These are phyloP conservation scores for Athene noctua DNA, from an alignment of 2,113 vertebrate species.

Conservation along the genomic window DNA sequence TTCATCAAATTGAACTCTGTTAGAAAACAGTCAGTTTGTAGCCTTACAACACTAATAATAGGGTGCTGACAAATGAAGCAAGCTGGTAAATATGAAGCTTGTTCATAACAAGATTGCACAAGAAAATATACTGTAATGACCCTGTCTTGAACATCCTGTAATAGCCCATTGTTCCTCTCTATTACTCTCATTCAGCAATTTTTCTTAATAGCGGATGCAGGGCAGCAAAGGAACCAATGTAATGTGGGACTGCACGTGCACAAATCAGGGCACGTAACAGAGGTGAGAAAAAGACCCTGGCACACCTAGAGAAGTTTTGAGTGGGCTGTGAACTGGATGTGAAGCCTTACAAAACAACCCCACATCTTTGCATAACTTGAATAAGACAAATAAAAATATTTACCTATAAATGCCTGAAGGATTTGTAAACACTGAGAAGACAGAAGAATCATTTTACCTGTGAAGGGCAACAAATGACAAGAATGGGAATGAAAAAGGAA, in stretches of 20 bases:
- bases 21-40: neutral
- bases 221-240: neutral
- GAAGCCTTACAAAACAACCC: neutral
- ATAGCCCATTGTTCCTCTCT: constrained; percentile 41
- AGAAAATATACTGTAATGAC: constrained; percentile 61
- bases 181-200: constrained; percentile 39
- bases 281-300: neutral
- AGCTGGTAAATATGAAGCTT: constrained; percentile 1
- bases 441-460: neutral
- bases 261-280: neutral
- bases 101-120: constrained; percentile 40
- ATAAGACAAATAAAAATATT: neutral
- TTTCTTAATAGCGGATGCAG: constrained; percentile 30
- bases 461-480: neutral
- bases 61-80: constrained; percentile 18
- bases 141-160: constrained; percentile 51
- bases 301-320: neutral
- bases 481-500: neutral
- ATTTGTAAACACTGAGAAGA: neutral
- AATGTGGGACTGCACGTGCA: neutral
- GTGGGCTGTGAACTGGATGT: neutral
- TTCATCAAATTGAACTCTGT: neutral
- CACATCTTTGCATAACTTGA: neutral
- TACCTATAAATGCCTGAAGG: neutral
- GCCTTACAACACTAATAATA: neutral